Percentiles rank a stretch among this genome's conserved stretches.
Conservation (phyloP, 2,888 invertebrate genomes). For the Crocallis elinguaria region DNA sequence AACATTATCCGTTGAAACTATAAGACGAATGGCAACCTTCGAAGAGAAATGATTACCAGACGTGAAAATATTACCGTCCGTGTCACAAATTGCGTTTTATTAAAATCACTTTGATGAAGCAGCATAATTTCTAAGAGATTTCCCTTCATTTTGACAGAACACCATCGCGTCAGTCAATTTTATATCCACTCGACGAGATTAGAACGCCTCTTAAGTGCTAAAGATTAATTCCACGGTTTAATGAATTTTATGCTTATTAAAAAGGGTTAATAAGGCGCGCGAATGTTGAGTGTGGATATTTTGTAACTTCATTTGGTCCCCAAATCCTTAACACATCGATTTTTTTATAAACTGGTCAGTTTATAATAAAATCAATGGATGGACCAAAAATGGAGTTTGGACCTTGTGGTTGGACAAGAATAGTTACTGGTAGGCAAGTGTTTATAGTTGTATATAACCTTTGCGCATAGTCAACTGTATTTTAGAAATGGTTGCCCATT, state of each 20-base stretch:
- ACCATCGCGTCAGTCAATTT: neutral
- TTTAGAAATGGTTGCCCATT: no score
- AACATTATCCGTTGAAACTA: constrained; percentile 5
- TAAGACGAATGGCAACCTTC: constrained; percentile 14
- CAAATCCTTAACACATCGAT: no score
- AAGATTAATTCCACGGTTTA: constrained; percentile 20
- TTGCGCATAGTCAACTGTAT: no score
- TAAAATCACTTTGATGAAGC: constrained; percentile 32
- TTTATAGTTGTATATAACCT: no score
- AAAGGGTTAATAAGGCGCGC: constrained; percentile 19
- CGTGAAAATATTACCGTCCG: constrained; percentile 33
- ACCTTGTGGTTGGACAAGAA: no score
- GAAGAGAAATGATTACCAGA: constrained; percentile 9
- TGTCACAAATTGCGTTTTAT: constrained; percentile 34
- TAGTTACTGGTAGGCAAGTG: no score
- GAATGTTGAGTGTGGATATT: constrained; percentile 13
- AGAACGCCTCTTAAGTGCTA: constrained; percentile 13
- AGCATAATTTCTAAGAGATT: constrained; percentile 19
- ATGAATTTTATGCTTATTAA: constrained; percentile 24
- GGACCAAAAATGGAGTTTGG: no score
- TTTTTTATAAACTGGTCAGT: no score
- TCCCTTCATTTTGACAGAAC: constrained; percentile 8
- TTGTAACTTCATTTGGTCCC: constrained; percentile 2
- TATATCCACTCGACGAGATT: constrained; percentile 15
- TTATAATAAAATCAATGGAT: no score